These are phyloP conservation scores for Campopleginae sp. DNA, from an alignment of 2,888 invertebrate species.

Conservation along the genomic window DNA sequence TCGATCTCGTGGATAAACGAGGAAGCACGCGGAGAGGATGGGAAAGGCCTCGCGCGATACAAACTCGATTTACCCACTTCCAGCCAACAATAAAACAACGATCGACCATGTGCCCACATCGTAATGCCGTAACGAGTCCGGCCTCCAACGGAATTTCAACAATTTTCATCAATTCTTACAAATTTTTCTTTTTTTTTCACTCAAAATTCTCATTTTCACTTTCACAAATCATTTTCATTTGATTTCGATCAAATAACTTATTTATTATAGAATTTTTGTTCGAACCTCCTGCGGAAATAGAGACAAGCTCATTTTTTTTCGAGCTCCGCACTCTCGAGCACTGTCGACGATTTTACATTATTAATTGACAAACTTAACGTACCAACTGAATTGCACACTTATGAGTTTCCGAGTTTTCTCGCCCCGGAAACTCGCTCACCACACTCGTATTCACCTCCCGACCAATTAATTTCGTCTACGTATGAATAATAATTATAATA, in stretches of 20 bases:
- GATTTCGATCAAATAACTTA: too few species aligned
- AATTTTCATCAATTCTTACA: not conserved
- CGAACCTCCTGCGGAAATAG: not conserved
- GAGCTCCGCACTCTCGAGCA: too few species aligned
- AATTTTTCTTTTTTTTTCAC: not conserved
- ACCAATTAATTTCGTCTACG: not conserved
- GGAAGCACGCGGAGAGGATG: constrained; percentile 52
- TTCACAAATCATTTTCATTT: not conserved
- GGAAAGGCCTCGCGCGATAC: constrained; percentile 43
- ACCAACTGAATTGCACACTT: constrained; percentile 12
- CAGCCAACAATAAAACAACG: constrained; percentile 9
- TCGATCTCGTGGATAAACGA: constrained; percentile 21
- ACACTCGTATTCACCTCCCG: not conserved
- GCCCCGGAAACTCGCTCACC: constrained; percentile 10
- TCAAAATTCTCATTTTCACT: not conserved
- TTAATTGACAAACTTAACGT: constrained; percentile 5
- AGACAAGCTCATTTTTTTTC: too few species aligned
- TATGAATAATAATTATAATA: not conserved
- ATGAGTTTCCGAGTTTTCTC: constrained; percentile 3
- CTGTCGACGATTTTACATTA: constrained; percentile 9
- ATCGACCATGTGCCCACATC: not conserved
- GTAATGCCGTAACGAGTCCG: not conserved
- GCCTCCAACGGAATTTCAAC: not conserved
- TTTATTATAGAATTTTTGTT: not conserved
- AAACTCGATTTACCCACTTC: constrained; percentile 6